A percentile compares a stretch with the other conserved stretches of the same genome.
Conservation (phyloP, 2,113 vertebrate species). For the Beaufortia kweichowensis region DNA sequence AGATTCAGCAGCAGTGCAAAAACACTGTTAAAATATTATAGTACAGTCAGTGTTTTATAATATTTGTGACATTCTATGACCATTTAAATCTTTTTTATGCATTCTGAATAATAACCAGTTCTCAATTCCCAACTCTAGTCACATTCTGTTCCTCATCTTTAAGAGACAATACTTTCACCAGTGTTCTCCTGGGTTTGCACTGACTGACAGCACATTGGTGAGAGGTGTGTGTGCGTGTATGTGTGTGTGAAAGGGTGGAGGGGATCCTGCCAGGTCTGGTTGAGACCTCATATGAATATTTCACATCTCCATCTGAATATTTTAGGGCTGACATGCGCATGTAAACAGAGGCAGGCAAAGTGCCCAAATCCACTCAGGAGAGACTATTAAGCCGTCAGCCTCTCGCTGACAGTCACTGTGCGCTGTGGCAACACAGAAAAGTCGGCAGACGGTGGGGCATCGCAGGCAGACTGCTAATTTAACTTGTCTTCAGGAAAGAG, state of each 20-base stretch:
- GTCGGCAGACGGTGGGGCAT: slow-evolving; percentile 89
- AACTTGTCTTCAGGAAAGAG: slow-evolving; percentile 83
- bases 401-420: slow-evolving; percentile 90
- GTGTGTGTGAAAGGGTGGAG: slow-evolving; percentile 37
- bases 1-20: no score
- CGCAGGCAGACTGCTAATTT: slow-evolving; percentile 98
- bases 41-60: no score
- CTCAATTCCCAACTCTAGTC: background rate
- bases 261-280: slow-evolving; percentile 64
- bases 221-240: background rate
- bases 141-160: background rate
- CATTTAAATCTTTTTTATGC: no score
- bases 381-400: slow-evolving; percentile 99
- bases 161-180: slow-evolving; percentile 4
- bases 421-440: slow-evolving; percentile 89
- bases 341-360: slow-evolving; percentile 98
- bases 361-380: slow-evolving; percentile 98
- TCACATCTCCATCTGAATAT: slow-evolving; percentile 98
- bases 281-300: slow-evolving; percentile 92
- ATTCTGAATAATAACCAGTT: no score
- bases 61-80: no score
- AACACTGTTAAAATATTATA: no score
- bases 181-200: slow-evolving; percentile 23
- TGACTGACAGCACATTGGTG: slow-evolving; percentile 40
- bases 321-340: slow-evolving; percentile 95